Conservation (phyloP, 2,797 vertebrate genomes). For the Peromyscus attwateri region DNA sequence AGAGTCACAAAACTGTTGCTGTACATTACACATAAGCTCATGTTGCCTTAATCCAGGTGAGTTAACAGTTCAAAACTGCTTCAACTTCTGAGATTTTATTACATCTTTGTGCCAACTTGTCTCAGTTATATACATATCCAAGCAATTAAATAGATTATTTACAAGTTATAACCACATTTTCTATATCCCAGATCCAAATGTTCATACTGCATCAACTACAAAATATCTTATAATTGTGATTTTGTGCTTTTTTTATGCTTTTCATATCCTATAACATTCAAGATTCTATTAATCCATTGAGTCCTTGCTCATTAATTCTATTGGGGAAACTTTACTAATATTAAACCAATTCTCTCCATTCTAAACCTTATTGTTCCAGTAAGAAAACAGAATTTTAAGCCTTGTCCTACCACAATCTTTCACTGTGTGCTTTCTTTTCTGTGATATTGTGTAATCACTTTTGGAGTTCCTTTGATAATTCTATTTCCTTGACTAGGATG, state of each 20-base stretch:
- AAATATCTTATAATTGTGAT: background rate
- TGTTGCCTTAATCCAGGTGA: background rate
- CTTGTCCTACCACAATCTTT: background rate
- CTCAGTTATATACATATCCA: background rate
- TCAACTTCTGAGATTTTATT: background rate
- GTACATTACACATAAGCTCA: background rate
- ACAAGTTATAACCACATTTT: background rate
- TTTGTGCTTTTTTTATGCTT: background rate
- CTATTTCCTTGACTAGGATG: background rate
- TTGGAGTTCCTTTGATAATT: slow-evolving; percentile 12
- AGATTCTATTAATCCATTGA: background rate
- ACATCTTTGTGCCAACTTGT: background rate
- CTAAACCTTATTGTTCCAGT: background rate
- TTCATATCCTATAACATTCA: background rate
- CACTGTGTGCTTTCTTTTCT: background rate
- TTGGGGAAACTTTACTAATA: background rate
- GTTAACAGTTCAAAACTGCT: background rate
- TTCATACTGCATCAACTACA: background rate
- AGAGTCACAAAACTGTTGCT: background rate
- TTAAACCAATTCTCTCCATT: background rate
- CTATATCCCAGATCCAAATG: background rate
- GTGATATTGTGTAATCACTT: background rate
- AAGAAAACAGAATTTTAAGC: background rate
- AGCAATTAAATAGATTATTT: background rate
- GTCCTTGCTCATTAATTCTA: background rate